phyloP scores from a whole-genome alignment of 2,888 invertebrate species.

The Caenorhabditis macrosperma region DNA sequence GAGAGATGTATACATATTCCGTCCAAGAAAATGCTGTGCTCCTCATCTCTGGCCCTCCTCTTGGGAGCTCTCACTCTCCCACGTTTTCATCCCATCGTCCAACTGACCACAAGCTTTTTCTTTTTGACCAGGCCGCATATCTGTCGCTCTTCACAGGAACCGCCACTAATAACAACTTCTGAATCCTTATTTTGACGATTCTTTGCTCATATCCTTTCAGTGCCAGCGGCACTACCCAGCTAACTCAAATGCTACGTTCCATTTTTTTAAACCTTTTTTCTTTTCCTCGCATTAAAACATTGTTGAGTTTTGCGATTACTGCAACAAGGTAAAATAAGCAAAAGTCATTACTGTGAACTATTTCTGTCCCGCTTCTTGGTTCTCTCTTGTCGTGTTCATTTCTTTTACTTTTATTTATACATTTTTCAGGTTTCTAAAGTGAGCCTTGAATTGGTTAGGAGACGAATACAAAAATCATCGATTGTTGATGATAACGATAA shows the following conservation, averaged over 20 bases:
- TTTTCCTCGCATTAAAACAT: not conserved
- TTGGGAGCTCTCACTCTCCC: conserved; percentile 28
- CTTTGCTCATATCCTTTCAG: not conserved
- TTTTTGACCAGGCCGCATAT: conserved; percentile 13
- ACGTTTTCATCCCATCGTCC: conserved; percentile 6
- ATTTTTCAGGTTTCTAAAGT: conserved; percentile 7
- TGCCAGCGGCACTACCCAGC: not conserved
- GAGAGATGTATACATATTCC: conserved; percentile 38
- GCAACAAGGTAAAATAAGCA: conserved; percentile 5
- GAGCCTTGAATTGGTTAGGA: conserved; percentile 16
- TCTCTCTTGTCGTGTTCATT: not conserved
- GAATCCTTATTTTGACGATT: not conserved
- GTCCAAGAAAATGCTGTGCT: conserved; percentile 8
- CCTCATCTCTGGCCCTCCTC: conserved; percentile 12
- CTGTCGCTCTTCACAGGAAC: not conserved
- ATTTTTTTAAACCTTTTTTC: conserved; percentile 2
- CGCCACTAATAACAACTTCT: not conserved
- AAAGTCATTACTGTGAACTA: not conserved
- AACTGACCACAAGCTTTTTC: conserved; percentile 19
- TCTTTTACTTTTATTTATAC: not conserved
- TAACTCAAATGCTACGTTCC: conserved; percentile 4
- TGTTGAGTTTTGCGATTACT: conserved; percentile 20
- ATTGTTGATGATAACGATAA: not conserved
- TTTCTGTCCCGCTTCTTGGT: conserved; percentile 1
- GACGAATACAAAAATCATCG: not conserved